Evolutionary conservation across 1,140 invertebrate genomes (phyloP).

Genomic region (Drosophila neocordata): DNA sequence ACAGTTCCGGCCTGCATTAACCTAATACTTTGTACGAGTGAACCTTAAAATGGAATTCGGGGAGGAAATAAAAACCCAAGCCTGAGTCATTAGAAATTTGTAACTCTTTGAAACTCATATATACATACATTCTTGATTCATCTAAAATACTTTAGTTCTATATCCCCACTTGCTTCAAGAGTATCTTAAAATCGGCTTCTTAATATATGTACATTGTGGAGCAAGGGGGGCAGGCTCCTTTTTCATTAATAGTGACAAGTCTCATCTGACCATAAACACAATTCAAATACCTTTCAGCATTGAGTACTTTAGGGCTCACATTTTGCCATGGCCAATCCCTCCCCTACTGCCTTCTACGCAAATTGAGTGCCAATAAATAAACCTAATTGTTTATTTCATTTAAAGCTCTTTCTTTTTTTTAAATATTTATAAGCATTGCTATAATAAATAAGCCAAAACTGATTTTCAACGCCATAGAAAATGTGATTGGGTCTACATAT

Average conservation of each 20-base stretch:
- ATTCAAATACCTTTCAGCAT: slow-evolving; percentile 37
- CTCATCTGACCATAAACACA: slow-evolving; percentile 13
- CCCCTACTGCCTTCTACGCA: background rate
- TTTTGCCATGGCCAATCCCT: background rate
- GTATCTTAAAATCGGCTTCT: background rate
- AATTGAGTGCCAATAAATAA: slow-evolving; percentile 37
- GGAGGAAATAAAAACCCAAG: background rate
- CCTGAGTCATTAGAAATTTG: background rate
- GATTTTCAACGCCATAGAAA: slow-evolving; percentile 36
- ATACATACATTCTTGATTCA: too few species aligned
- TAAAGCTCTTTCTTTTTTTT: slow-evolving; percentile 45
- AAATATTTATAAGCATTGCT: slow-evolving; percentile 54
- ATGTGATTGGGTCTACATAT: slow-evolving; percentile 21
- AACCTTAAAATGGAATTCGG: background rate
- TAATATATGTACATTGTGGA: too few species aligned
- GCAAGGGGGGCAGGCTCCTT: background rate
- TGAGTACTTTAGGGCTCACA: slow-evolving; percentile 31
- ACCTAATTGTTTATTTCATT: slow-evolving; percentile 58
- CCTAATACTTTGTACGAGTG: background rate
- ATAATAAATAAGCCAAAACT: slow-evolving; percentile 49
- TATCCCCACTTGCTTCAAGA: background rate
- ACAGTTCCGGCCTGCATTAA: background rate
- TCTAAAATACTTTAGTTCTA: too few species aligned
- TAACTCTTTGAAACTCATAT: too few species aligned
- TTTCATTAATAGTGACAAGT: background rate